Evolutionary conservation across 2,888 invertebrate species (phyloP).

Genomic region (Drosophila yooni): DNA sequence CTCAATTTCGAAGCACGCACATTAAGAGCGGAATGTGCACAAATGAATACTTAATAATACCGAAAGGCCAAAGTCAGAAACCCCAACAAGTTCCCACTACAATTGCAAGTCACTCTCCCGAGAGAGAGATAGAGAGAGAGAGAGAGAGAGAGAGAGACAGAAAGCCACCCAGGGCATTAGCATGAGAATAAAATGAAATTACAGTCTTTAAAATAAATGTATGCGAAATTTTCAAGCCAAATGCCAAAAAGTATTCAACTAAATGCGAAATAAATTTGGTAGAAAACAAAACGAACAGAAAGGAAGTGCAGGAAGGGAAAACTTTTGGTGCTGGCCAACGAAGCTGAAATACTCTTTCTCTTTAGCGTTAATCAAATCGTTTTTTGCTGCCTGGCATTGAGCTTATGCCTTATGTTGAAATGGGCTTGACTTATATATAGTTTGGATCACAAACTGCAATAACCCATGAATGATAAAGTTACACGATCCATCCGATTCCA

Average conservation of each 20-base stretch:
- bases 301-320: background rate
- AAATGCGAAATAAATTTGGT: constrained; percentile 78
- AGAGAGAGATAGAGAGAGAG: background rate
- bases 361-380: background rate
- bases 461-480: background rate
- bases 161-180: constrained; percentile 57
- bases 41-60: constrained; percentile 73
- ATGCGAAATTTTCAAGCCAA: constrained; percentile 70
- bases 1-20: constrained; percentile 37
- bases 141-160: background rate
- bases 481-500: background rate
- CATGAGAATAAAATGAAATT: constrained; percentile 76
- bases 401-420: background rate
- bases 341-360: constrained; percentile 17
- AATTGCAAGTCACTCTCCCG: constrained; percentile 58
- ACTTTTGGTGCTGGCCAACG: background rate
- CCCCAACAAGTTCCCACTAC: constrained; percentile 29
- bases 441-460: background rate
- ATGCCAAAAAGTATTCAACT: constrained; percentile 76
- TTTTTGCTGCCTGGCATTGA: background rate
- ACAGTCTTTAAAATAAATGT: constrained; percentile 80
- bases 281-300: constrained; percentile 62
- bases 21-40: constrained; percentile 63
- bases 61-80: constrained; percentile 35
- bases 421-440: background rate